These are phyloP conservation scores for Rhyzopertha dominica DNA, from an alignment of 1,140 invertebrate species.

Conservation along the genomic window DNA sequence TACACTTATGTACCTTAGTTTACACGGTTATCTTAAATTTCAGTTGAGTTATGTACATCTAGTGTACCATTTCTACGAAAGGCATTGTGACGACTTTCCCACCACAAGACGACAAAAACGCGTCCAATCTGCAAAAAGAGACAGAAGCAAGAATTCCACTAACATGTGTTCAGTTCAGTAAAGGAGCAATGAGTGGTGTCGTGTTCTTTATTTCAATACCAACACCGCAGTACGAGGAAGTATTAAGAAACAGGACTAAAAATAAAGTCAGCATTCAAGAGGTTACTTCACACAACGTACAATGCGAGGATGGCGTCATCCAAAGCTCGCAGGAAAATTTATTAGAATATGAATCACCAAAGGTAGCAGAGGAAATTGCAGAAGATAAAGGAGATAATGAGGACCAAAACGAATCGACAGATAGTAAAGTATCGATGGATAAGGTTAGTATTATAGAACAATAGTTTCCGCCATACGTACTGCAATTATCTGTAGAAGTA, in stretches of 20 bases:
- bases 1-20: too few species aligned
- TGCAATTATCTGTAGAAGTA: slow-evolving; percentile 1
- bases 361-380: background rate
- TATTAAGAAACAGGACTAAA: slow-evolving; percentile 14
- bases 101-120: too few species aligned
- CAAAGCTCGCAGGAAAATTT: background rate
- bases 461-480: background rate
- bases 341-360: too few species aligned
- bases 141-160: too few species aligned
- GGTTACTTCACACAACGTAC: background rate
- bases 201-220: slow-evolving; percentile 40
- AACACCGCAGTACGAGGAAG: slow-evolving; percentile 32
- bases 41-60: too few species aligned
- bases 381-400: background rate
- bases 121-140: too few species aligned
- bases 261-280: background rate
- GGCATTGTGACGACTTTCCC: too few species aligned
- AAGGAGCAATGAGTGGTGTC: slow-evolving; percentile 37
- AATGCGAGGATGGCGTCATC: background rate
- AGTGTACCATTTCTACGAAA: too few species aligned
- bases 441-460: background rate
- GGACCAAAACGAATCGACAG: background rate
- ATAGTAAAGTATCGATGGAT: background rate
- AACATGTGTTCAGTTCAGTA: too few species aligned
- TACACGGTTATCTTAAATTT: too few species aligned